Conservation (phyloP, 1,140 invertebrate species). For the Atta texana region DNA sequence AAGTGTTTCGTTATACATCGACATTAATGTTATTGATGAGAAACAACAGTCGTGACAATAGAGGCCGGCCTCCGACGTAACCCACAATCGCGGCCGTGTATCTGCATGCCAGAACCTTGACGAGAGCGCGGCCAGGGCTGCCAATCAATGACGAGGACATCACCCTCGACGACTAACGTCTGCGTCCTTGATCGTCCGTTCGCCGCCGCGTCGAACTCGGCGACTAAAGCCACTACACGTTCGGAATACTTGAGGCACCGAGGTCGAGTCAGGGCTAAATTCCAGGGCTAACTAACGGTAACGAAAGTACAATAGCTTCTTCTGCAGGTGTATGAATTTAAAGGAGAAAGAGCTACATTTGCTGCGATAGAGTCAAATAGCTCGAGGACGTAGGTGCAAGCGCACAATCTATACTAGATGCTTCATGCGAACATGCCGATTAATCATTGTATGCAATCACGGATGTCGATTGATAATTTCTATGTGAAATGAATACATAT, state of each 20-base stretch:
- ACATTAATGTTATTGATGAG: slow-evolving; percentile 40
- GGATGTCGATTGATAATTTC: background rate
- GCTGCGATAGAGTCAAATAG: background rate
- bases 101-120: slow-evolving; percentile 69
- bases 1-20: slow-evolving; percentile 22
- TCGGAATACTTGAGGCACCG: slow-evolving; percentile 57
- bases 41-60: slow-evolving; percentile 48
- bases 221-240: slow-evolving; percentile 46
- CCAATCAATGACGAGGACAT: slow-evolving; percentile 84
- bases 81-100: slow-evolving; percentile 54
- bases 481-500: background rate
- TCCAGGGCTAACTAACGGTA: slow-evolving; percentile 50
- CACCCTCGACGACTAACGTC: slow-evolving; percentile 79
- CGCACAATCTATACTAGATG: background rate
- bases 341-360: slow-evolving; percentile 51
- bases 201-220: slow-evolving; percentile 55
- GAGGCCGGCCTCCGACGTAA: slow-evolving; percentile 42
- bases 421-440: background rate
- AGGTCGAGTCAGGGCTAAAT: slow-evolving; percentile 58
- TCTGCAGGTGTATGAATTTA: slow-evolving; percentile 34
- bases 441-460: slow-evolving; percentile 6
- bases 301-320: slow-evolving; percentile 62
- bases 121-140: slow-evolving; percentile 77
- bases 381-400: background rate
- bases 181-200: slow-evolving; percentile 75